Base-by-base conservation (phyloP, 2,888 invertebrate genomes). In the Zaprionus bogoriensis region DNA sequence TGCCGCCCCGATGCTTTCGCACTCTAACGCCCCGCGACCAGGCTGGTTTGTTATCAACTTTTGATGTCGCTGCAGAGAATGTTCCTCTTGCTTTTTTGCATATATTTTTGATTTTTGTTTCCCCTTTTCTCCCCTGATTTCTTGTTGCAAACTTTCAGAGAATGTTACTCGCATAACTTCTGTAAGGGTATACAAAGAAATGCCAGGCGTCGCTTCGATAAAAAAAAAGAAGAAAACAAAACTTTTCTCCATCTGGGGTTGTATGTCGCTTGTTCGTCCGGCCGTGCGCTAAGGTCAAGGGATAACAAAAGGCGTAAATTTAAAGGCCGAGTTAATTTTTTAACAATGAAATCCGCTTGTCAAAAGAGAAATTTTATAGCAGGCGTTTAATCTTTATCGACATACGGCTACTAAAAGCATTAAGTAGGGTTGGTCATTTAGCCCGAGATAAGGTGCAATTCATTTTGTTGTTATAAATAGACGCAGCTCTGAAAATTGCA, bases 231-330 rank as follows among this genome's bases (percentile, higher is more conserved):
- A n/a, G n/a, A n/a, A n/a, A n/a, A n/a, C n/a, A n/a, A n/a, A 72
- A 64, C 46, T 52, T 55, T 50, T 36, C 22, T 19, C 27, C 14
- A 20, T 17, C 41, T 46, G 42, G 41, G 50, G 41, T 10, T 28
- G 28, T 10, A 41, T 28, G 45, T 53, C 46, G 45, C 20, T 30
- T 27, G 44, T 44, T 50, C 47, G 68, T 65, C 39, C 50, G 28
- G 50, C 14, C 41, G 22, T 23, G 42, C 4, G 14, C 46, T 67
- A 53, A 81, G 77, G 81, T 80, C 85, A 80, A 72, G 67, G 84
- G 71, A 77, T 86, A 81, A 81, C 87, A 81, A 81, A 86, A 83
- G 80, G 84, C 87, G 80, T 86, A 74, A 83, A 86, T 81, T 81
- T 81, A 83, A 81, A 74, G n/a, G 80, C 63, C 81, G 19, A 86